phyloP scores from a whole-genome alignment of 1,140 invertebrate species.

The Antheraea pernyi region DNA sequence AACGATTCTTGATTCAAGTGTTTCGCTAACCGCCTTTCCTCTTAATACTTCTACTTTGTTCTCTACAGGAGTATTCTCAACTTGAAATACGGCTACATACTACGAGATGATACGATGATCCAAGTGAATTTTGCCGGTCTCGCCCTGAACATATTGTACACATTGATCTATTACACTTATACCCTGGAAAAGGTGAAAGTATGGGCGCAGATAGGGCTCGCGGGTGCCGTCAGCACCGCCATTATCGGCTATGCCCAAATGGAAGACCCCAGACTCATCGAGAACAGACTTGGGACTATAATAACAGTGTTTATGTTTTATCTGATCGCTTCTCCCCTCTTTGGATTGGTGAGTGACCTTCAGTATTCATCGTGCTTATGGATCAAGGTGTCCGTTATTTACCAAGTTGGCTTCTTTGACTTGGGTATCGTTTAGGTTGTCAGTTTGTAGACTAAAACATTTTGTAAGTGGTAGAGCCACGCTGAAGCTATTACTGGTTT shows the following conservation, averaged over 20 bases:
- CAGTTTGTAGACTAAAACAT: too few relatives aligned
- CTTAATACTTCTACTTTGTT: too few relatives aligned
- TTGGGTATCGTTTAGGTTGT: too few relatives aligned
- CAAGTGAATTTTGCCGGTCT: constrained; percentile 86
- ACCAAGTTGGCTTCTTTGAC: too few relatives aligned
- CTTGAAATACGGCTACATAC: constrained; percentile 84
- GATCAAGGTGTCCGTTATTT: too few relatives aligned
- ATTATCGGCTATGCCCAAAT: constrained; percentile 82
- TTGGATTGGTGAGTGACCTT: constrained; percentile 82
- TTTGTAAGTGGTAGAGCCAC: too few relatives aligned
- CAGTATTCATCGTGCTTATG: too few relatives aligned
- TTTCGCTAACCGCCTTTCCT: too few relatives aligned
- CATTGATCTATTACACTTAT: constrained; percentile 83
- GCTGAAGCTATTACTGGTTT: too few relatives aligned
- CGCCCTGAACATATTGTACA: constrained; percentile 83
- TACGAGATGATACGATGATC: constrained; percentile 86
- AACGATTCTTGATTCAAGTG: too few relatives aligned
- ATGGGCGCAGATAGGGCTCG: constrained; percentile 79
- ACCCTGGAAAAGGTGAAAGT: constrained; percentile 79
- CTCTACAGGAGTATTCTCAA: constrained; percentile 83
- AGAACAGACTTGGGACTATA: constrained; percentile 85
- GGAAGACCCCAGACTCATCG: constrained; percentile 82
- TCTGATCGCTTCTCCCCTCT: constrained; percentile 85
- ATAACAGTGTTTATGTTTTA: constrained; percentile 84
- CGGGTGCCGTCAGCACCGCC: constrained; percentile 77